Evolutionary conservation across 64 coral and sea anemone species (phyloP).

Genomic region (Pocillopora damicornis): DNA sequence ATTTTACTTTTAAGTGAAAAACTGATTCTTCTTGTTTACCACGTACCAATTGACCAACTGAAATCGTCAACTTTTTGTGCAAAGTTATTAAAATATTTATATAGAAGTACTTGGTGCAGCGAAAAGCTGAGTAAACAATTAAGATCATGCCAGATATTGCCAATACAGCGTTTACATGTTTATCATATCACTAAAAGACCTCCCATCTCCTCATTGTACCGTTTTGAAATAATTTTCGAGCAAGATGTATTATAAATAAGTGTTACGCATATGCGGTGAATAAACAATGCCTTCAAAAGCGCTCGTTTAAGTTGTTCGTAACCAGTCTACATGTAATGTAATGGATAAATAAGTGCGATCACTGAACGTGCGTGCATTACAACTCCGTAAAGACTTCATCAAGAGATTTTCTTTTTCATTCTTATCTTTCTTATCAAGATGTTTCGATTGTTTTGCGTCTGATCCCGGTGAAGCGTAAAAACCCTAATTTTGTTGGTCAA

Average conservation of each 20-base stretch:
- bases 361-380: not conserved
- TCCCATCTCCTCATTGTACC: not conserved
- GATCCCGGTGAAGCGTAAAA: not conserved
- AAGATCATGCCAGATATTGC: not conserved
- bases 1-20: too few relatives aligned
- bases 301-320: not conserved
- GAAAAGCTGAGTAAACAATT: not conserved
- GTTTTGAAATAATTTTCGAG: slow-evolving; percentile 4
- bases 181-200: not conserved
- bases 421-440: not conserved
- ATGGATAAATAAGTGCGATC: not conserved
- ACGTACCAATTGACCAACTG: too few relatives aligned
- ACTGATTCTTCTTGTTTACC: too few relatives aligned
- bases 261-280: not conserved
- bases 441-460: not conserved
- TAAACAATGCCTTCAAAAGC: slow-evolving; percentile 10
- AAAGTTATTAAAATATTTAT: too few relatives aligned
- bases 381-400: too few relatives aligned
- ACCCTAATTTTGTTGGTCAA: slow-evolving; percentile 30
- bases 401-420: not conserved
- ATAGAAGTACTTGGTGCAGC: too few relatives aligned
- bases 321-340: not conserved
- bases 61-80: too few relatives aligned
- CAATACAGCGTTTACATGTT: not conserved
- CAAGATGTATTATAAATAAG: slow-evolving; percentile 2